phyloP scores from a whole-genome alignment of 2,888 invertebrate genomes.

The Coelopa pilipes region DNA sequence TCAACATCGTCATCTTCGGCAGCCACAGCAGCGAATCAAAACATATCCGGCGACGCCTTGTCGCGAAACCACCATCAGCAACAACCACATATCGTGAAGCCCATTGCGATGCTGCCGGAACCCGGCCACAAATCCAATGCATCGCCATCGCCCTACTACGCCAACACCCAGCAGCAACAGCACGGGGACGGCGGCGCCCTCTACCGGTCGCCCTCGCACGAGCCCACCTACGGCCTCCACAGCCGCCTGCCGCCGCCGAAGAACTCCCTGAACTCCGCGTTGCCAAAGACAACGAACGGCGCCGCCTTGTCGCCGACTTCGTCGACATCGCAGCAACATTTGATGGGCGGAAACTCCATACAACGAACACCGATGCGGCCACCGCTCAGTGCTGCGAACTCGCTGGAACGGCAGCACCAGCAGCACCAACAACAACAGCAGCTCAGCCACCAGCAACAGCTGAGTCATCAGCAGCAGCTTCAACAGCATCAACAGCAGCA shows the following conservation, averaged over 20 bases:
- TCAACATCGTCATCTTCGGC: constrained; percentile 39
- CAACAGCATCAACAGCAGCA: constrained; percentile 36
- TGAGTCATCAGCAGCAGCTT: constrained; percentile 47
- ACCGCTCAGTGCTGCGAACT: constrained; percentile 46
- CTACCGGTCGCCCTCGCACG: constrained; percentile 26
- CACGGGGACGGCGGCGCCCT: not conserved
- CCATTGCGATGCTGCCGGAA: constrained; percentile 45
- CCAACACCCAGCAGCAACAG: constrained; percentile 46
- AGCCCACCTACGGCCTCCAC: constrained; percentile 43
- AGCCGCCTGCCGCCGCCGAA: constrained; percentile 57
- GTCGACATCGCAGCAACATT: constrained; percentile 69
- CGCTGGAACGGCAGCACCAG: constrained; percentile 45
- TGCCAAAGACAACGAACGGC: constrained; percentile 65
- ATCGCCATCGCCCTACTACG: constrained; percentile 49
- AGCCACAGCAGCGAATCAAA: constrained; percentile 42
- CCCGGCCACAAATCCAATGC: constrained; percentile 32
- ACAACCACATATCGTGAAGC: constrained; percentile 55
- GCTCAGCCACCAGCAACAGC: constrained; percentile 47
- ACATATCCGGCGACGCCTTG: constrained; percentile 52
- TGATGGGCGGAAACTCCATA: constrained; percentile 77
- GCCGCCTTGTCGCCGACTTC: constrained; percentile 71
- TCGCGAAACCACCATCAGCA: constrained; percentile 37
- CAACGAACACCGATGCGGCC: constrained; percentile 46
- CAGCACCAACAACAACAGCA: constrained; percentile 47
- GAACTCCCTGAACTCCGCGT: constrained; percentile 45